phyloP scores from a whole-genome alignment of 2,797 vertebrate genomes.

The Ispidina picta region DNA sequence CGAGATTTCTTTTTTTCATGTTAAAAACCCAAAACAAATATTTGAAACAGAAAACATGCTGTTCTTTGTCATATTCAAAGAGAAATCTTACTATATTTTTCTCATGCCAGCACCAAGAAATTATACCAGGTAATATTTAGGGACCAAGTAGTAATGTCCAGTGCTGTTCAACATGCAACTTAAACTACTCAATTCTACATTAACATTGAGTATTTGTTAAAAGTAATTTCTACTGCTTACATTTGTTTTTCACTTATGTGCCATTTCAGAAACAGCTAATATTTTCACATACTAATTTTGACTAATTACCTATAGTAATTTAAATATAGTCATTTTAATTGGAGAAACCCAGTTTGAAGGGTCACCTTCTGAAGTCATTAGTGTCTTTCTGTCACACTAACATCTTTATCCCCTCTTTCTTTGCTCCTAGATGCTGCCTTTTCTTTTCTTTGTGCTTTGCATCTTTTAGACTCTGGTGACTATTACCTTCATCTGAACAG shows the following conservation, averaged over 20 bases:
- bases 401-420: slow-evolving; percentile 61
- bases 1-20: background rate
- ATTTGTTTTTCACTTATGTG: background rate
- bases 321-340: background rate
- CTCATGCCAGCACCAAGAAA: background rate
- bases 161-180: background rate
- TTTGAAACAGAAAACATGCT: background rate
- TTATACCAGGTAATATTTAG: background rate
- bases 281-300: background rate
- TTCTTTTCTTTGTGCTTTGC: slow-evolving; percentile 74
- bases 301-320: background rate
- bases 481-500: slow-evolving; percentile 66
- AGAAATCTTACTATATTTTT: background rate
- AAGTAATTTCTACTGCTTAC: background rate
- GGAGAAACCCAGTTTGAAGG: background rate
- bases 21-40: background rate
- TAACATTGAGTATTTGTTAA: background rate
- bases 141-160: background rate
- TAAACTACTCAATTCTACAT: background rate
- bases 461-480: slow-evolving; percentile 74
- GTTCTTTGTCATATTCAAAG: background rate
- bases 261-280: background rate
- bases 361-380: background rate
- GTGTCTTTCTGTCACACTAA: slow-evolving; percentile 51
- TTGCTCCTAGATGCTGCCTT: slow-evolving; percentile 76